phyloP scores from a whole-genome alignment of 2,888 invertebrate species.

The Cerastis rubricosa region DNA sequence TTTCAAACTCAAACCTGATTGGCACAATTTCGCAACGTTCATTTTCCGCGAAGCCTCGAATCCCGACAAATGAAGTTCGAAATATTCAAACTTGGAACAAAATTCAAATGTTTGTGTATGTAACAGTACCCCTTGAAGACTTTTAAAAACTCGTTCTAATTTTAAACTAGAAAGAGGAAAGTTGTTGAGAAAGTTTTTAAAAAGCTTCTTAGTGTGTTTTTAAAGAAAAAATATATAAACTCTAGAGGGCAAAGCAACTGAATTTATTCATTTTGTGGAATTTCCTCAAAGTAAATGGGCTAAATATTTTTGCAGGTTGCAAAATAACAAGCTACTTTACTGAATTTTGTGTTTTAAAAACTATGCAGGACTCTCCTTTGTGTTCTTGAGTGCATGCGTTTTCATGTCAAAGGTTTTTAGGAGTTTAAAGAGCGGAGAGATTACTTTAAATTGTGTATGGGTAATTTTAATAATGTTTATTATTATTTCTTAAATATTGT shows the following conservation, averaged over 20 bases:
- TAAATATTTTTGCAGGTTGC: constrained; percentile 13
- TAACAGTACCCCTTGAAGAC: constrained; percentile 13
- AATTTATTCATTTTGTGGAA: constrained; percentile 26
- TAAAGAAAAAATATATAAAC: constrained; percentile 3
- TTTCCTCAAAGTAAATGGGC: constrained; percentile 9
- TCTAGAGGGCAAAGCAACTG: neutral
- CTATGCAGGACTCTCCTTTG: constrained; percentile 20
- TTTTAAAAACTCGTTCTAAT: constrained; percentile 28
- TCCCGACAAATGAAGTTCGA: constrained; percentile 42
- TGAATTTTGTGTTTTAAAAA: constrained; percentile 28
- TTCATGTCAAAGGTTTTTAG: neutral
- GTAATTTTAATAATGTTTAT: neutral
- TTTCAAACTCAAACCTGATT: constrained; percentile 34
- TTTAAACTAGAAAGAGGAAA: constrained; percentile 25
- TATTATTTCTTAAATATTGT: neutral
- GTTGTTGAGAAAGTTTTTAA: constrained; percentile 7
- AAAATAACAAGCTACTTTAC: constrained; percentile 2
- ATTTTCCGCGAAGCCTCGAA: constrained; percentile 21
- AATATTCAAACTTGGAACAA: constrained; percentile 47
- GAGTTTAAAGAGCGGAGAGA: neutral
- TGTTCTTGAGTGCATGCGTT: constrained; percentile 2
- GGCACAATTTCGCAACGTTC: constrained; percentile 29
- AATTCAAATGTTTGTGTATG: constrained; percentile 44
- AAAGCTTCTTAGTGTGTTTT: neutral
- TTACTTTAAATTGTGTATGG: neutral